phyloP scores from a whole-genome alignment of 2,888 invertebrate species.

The Germaria angustata region DNA sequence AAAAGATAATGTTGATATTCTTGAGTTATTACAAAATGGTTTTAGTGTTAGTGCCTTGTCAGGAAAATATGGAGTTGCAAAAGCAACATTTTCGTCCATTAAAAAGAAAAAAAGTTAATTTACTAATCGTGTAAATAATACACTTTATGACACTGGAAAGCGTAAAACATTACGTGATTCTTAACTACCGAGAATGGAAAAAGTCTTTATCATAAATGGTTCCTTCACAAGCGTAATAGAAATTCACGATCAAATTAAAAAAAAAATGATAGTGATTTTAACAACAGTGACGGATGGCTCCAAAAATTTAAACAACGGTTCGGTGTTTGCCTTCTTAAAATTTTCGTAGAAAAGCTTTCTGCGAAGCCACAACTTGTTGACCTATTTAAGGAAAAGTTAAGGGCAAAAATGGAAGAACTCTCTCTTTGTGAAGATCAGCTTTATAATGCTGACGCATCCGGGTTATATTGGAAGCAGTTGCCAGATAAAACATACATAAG shows the following conservation, averaged over 20 bases:
- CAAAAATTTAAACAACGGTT: neutral
- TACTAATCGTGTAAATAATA: neutral
- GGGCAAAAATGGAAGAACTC: conserved; percentile 39
- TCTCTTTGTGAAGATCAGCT: conserved; percentile 41
- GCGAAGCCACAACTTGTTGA: conserved; percentile 34
- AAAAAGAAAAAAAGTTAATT: neutral
- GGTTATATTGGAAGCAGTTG: conserved; percentile 43
- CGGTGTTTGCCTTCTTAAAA: conserved; percentile 38
- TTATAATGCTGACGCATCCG: conserved; percentile 40
- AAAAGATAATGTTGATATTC: neutral
- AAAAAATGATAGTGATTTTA: too few relatives aligned
- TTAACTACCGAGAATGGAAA: neutral
- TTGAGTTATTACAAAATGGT: conserved; percentile 2
- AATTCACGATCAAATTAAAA: too few relatives aligned
- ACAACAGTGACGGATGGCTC: too few relatives aligned
- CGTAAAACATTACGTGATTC: neutral
- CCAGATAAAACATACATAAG: conserved; percentile 22
- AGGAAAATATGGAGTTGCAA: conserved; percentile 12
- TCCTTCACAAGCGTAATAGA: neutral
- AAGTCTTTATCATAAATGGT: neutral
- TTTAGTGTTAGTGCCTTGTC: neutral
- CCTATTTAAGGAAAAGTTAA: conserved; percentile 29
- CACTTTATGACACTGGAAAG: neutral
- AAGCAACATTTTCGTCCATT: conserved; percentile 1
- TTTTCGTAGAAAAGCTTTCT: conserved; percentile 37